Evolutionary conservation across 2,888 invertebrate genomes (phyloP).

Genomic region (Plebejus anna): DNA sequence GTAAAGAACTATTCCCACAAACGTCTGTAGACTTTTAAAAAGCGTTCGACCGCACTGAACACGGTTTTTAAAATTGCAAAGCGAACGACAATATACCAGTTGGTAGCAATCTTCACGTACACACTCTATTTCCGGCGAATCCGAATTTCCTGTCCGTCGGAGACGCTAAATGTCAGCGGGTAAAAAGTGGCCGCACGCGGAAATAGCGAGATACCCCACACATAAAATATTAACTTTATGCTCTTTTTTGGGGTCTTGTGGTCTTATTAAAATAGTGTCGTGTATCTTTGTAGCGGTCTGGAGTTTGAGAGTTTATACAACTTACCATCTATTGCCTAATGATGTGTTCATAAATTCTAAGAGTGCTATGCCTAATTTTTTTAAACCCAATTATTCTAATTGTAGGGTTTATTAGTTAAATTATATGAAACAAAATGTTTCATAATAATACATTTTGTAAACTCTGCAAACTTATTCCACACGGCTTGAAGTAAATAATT

Average conservation of each 20-base stretch:
- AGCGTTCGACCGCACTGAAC: background rate
- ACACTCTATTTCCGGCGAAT: slow-evolving; percentile 72
- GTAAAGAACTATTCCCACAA: background rate
- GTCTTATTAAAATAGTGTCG: slow-evolving; percentile 16
- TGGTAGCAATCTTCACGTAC: slow-evolving; percentile 27
- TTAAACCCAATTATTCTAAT: too few species aligned
- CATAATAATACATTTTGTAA: background rate
- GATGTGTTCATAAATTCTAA: too few species aligned
- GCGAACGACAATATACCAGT: slow-evolving; percentile 10
- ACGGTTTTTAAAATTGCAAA: slow-evolving; percentile 6
- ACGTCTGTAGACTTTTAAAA: background rate
- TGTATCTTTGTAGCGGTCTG: background rate
- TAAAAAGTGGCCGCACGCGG: slow-evolving; percentile 73
- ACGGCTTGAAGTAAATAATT: background rate
- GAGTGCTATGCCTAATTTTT: too few species aligned
- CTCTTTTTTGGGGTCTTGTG: slow-evolving; percentile 17
- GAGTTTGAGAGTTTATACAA: background rate
- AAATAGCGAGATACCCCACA: slow-evolving; percentile 66
- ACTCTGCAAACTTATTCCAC: background rate
- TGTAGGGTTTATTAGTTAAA: background rate
- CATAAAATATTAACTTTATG: slow-evolving; percentile 28
- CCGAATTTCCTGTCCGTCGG: slow-evolving; percentile 61
- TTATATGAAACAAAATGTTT: background rate
- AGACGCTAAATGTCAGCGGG: slow-evolving; percentile 60
- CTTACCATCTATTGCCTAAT: background rate